phyloP scores from a whole-genome alignment of 2,113 vertebrate species.

The Dicaeum eximium region DNA sequence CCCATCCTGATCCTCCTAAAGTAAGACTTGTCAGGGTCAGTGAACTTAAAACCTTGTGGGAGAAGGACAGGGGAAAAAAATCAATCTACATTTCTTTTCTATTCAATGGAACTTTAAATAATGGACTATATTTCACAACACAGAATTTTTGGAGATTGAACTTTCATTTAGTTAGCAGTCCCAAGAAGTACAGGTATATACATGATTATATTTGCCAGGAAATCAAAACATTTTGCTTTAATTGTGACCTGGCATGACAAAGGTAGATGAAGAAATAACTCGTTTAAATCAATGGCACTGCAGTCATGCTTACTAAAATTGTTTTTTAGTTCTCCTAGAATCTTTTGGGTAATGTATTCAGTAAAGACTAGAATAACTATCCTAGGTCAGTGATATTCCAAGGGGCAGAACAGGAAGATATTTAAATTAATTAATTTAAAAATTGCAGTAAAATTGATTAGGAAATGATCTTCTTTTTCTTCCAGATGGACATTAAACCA shows the following conservation, averaged over 20 bases:
- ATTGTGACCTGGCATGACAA: not conserved
- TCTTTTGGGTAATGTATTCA: not conserved
- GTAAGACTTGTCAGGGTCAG: not conserved
- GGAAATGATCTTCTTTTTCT: not conserved
- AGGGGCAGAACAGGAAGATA: not conserved
- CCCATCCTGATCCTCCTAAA: not conserved
- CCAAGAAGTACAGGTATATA: not conserved
- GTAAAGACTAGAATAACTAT: not conserved
- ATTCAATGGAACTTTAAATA: slow-evolving; percentile 5
- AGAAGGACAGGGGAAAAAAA: not conserved
- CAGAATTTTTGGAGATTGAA: not conserved
- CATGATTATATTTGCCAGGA: not conserved
- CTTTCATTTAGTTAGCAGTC: not conserved
- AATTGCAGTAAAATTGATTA: not conserved
- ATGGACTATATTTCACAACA: not conserved
- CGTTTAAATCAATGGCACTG: not conserved
- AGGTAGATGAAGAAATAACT: not conserved
- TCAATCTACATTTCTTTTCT: not conserved
- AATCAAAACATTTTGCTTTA: not conserved
- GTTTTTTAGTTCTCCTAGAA: not conserved
- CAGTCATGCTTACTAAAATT: not conserved
- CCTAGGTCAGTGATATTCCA: not conserved
- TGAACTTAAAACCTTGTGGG: not conserved
- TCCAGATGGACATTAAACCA: not conserved
- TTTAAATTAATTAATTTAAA: not conserved